Conservation (phyloP, 2,888 invertebrate genomes). For the Nasonovia ribisnigri region DNA sequence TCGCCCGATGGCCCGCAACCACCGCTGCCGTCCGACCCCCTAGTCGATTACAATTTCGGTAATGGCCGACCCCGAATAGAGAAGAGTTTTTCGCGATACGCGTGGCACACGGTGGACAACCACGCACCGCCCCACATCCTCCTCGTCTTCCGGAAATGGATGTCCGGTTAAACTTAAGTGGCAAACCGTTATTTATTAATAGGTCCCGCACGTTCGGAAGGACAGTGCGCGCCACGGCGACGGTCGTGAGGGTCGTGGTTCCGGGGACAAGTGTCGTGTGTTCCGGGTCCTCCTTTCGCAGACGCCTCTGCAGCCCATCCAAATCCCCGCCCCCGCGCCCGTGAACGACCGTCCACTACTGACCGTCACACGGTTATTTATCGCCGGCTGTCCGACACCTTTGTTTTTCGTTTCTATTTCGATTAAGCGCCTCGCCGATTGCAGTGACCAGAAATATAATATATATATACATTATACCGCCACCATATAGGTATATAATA, state of each 20-base stretch:
- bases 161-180: constrained; percentile 63
- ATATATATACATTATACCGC: too few species aligned
- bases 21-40: background rate
- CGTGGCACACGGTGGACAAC: background rate
- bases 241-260: background rate
- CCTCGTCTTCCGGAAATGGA: constrained; percentile 28
- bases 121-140: background rate
- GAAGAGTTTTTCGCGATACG: constrained; percentile 40
- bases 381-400: background rate
- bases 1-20: background rate
- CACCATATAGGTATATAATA: too few species aligned
- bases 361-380: constrained; percentile 16
- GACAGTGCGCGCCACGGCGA: background rate
- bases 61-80: constrained; percentile 34
- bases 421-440: background rate
- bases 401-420: constrained; percentile 19
- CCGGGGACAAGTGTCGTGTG: constrained; percentile 6
- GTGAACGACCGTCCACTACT: background rate
- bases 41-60: constrained; percentile 62
- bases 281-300: background rate
- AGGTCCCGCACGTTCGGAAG: constrained; percentile 4
- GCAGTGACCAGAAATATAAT: background rate
- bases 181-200: constrained; percentile 63
- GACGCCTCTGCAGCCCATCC: background rate
- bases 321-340: background rate